phyloP scores from a whole-genome alignment of 2,888 invertebrate genomes.

The Homarus gammarus region DNA sequence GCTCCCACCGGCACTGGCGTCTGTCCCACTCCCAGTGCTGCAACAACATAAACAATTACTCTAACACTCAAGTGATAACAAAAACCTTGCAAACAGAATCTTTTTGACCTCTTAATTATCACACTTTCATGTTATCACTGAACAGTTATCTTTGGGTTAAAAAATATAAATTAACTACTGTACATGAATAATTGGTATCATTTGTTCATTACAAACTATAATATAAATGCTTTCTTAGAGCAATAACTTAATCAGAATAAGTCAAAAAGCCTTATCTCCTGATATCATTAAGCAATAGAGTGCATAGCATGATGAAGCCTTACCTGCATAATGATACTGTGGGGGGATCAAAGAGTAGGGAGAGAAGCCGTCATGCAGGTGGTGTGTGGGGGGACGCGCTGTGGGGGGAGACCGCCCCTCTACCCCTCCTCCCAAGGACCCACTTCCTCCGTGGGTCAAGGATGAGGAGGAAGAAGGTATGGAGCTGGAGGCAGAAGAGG shows the following conservation, averaged over 20 bases:
- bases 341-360: constrained; percentile 51
- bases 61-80: neutral
- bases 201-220: neutral
- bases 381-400: constrained; percentile 68
- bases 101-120: neutral
- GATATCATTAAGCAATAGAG: neutral
- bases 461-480: constrained; percentile 49
- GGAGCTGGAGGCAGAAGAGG: constrained; percentile 37
- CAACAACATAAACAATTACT: constrained; percentile 7
- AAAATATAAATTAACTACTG: neutral
- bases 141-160: neutral
- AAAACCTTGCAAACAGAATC: neutral
- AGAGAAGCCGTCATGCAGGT: constrained; percentile 68
- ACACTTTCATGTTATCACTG: neutral
- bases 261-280: neutral
- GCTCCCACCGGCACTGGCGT: constrained; percentile 54
- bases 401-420: constrained; percentile 70
- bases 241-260: no score
- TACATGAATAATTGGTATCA: no score
- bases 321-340: constrained; percentile 69
- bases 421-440: constrained; percentile 63
- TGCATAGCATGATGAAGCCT: constrained; percentile 31
- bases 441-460: constrained; percentile 46
- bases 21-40: constrained; percentile 59
- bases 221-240: neutral